Conservation (phyloP, 2,888 invertebrate species). For the Agapostemon virescens region DNA sequence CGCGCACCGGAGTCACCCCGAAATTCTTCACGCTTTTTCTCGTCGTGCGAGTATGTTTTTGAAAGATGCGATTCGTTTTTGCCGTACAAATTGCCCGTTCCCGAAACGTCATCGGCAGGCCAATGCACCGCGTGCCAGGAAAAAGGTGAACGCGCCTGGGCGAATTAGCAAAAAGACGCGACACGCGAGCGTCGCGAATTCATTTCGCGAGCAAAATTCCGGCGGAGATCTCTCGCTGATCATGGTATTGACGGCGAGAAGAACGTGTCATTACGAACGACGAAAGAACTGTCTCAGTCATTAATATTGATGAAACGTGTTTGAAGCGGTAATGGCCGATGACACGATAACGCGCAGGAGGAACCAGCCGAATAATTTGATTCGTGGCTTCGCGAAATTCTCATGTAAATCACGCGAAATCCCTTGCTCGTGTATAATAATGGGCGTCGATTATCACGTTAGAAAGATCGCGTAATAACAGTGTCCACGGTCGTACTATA, state of each 20-base stretch:
- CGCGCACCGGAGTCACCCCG: slow-evolving; percentile 39
- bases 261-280: slow-evolving; percentile 40
- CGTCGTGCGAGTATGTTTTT: slow-evolving; percentile 74
- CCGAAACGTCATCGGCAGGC: slow-evolving; percentile 52
- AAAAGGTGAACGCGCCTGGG: slow-evolving; percentile 34
- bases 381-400: not conserved
- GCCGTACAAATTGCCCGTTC: slow-evolving; percentile 59
- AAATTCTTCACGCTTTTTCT: slow-evolving; percentile 72
- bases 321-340: not conserved
- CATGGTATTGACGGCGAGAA: slow-evolving; percentile 39
- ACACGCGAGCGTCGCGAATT: slow-evolving; percentile 7
- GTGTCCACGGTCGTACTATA: not conserved
- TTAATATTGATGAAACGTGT: slow-evolving; percentile 45
- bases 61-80: slow-evolving; percentile 76
- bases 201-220: slow-evolving; percentile 63
- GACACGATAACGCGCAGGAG: not conserved
- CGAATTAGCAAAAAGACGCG: slow-evolving; percentile 56
- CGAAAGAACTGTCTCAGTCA: slow-evolving; percentile 37
- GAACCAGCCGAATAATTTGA: not conserved
- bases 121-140: not conserved
- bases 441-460: not conserved
- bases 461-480: slow-evolving; percentile 6
- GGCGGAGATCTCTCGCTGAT: slow-evolving; percentile 57
- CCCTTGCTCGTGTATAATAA: not conserved
- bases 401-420: slow-evolving; percentile 4